Evolutionary conservation across 2,797 vertebrate species (phyloP).

Genomic region (Falco berigora): DNA sequence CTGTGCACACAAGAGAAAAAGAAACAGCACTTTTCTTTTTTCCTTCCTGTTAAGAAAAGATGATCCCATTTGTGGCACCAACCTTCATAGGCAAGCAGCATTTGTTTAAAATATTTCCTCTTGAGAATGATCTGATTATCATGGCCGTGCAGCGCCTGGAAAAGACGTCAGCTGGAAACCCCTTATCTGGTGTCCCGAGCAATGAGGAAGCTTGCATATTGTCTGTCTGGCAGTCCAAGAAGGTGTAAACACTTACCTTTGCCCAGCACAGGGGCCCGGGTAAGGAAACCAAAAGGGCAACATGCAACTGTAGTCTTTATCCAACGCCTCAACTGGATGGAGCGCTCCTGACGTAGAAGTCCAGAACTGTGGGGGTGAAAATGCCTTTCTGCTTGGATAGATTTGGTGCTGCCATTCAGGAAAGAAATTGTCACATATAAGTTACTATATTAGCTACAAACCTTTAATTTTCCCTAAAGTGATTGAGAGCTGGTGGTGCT

Average conservation of each 20-base stretch:
- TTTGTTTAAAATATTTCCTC: constrained; percentile 26
- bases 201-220: neutral
- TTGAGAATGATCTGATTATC: neutral
- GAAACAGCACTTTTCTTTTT: neutral
- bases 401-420: neutral
- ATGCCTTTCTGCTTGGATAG: neutral
- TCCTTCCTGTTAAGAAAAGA: neutral
- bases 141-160: accelerated
- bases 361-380: neutral
- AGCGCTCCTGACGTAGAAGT: neutral
- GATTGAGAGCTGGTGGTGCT: neutral
- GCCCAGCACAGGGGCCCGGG: neutral
- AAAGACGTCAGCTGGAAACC: neutral
- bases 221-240: neutral
- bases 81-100: neutral
- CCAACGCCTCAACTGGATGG: neutral
- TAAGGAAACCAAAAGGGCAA: neutral
- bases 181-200: neutral
- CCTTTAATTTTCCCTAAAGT: neutral
- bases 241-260: neutral
- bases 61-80: neutral
- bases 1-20: neutral
- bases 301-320: neutral
- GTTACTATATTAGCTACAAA: neutral
- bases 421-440: neutral